Percentiles rank a stretch among this genome's conserved stretches.
These are phyloP conservation scores for Calyptomena viridis DNA, from an alignment of 2,113 vertebrate genomes.

Conservation along the genomic window DNA sequence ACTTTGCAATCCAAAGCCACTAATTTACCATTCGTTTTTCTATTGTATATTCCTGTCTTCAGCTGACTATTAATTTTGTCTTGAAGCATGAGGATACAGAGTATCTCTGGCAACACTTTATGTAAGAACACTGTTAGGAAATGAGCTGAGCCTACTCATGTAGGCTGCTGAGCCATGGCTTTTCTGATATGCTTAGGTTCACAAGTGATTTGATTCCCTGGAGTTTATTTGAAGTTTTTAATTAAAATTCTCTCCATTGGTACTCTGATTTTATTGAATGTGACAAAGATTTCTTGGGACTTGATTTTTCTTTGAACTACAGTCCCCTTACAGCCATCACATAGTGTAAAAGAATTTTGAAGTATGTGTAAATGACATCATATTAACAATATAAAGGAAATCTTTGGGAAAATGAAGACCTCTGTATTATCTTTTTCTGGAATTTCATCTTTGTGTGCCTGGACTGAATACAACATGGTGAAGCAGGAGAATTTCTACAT, in stretches of 20 bases:
- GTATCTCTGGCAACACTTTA: neutral
- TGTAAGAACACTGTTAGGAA: neutral
- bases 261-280: constrained; percentile 47
- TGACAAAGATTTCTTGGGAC: constrained; percentile 56
- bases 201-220: constrained; percentile 57
- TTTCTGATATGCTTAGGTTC: constrained; percentile 57
- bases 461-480: neutral
- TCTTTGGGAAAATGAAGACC: neutral
- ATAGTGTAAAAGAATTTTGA: neutral
- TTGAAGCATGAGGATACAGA: neutral
- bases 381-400: neutral
- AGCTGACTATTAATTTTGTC: neutral
- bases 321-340: neutral
- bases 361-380: neutral
- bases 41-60: neutral
- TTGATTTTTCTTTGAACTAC: constrained; percentile 13
- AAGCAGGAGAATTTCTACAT: constrained; percentile 1
- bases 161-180: neutral
- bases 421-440: neutral
- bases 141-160: neutral
- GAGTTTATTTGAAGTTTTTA: constrained; percentile 39
- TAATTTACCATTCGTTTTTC: neutral
- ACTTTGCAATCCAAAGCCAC: neutral
- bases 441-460: constrained; percentile 32
- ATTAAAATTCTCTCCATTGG: constrained; percentile 41